Evolutionary conservation across 1,140 invertebrate species (phyloP).

Genomic region (Formica exsecta): DNA sequence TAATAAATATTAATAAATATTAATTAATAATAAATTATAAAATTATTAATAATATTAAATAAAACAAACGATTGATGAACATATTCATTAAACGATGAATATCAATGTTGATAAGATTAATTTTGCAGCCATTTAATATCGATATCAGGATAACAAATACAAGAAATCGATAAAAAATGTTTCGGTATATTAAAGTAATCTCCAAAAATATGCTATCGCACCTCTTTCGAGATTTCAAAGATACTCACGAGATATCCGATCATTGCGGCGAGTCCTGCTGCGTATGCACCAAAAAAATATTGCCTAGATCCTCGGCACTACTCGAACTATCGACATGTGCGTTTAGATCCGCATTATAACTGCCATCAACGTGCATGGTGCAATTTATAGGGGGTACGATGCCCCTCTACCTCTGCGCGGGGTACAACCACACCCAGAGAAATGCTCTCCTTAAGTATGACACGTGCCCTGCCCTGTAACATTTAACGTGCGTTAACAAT

Average conservation of each 20-base stretch:
- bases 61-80: too few relatives aligned
- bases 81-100: too few relatives aligned
- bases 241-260: constrained; percentile 75
- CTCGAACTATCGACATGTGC: constrained; percentile 49
- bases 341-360: constrained; percentile 77
- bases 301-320: constrained; percentile 28
- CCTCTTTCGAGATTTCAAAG: neutral
- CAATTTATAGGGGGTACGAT: constrained; percentile 84
- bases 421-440: constrained; percentile 78
- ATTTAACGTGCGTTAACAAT: constrained; percentile 78
- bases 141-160: neutral
- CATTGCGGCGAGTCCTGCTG: constrained; percentile 67
- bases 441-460: constrained; percentile 74
- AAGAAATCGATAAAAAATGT: neutral
- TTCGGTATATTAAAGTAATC: neutral
- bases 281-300: constrained; percentile 18
- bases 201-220: neutral
- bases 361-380: constrained; percentile 77
- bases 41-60: neutral
- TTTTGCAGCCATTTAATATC: neutral
- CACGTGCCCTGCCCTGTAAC: constrained; percentile 77
- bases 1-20: neutral
- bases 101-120: constrained; percentile 2
- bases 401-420: constrained; percentile 79
- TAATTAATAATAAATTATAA: neutral